These are phyloP conservation scores for Morpho deidamia DNA, from an alignment of 2,888 invertebrate genomes.

Conservation along the genomic window DNA sequence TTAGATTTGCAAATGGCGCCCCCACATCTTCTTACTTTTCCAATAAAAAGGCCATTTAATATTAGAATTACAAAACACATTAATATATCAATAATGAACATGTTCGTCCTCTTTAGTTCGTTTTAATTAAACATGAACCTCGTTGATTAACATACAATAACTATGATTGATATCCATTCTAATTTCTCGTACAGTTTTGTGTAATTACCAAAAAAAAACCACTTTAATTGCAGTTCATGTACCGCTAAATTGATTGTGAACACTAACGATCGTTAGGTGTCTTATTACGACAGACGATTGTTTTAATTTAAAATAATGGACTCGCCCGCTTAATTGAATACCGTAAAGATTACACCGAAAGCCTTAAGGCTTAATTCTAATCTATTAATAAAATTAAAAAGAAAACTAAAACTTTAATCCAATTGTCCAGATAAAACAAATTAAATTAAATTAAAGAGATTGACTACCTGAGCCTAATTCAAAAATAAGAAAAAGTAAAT, in stretches of 20 bases:
- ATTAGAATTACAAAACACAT: too few relatives aligned
- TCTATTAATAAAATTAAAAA: not conserved
- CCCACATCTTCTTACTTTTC: conserved; percentile 4
- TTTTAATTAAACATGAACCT: too few relatives aligned
- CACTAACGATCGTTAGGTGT: conserved; percentile 50
- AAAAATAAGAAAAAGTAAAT: too few relatives aligned
- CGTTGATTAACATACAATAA: too few relatives aligned
- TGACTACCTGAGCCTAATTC: too few relatives aligned
- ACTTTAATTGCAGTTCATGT: conserved; percentile 47
- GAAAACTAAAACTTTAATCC: too few relatives aligned
- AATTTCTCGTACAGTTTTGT: conserved; percentile 28
- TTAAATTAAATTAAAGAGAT: too few relatives aligned
- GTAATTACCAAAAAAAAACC: conserved; percentile 52
- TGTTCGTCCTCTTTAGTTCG: too few relatives aligned
- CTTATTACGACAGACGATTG: conserved; percentile 32
- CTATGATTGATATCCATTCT: conserved; percentile 36
- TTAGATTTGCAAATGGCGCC: conserved; percentile 16
- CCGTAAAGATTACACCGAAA: conserved; percentile 22
- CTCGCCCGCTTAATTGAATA: conserved; percentile 33
- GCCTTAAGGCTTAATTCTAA: conserved; percentile 19
- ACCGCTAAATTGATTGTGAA: conserved; percentile 40
- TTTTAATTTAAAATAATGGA: conserved; percentile 36
- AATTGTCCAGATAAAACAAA: too few relatives aligned
- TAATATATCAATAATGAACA: too few relatives aligned
- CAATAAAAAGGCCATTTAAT: not conserved